These are phyloP conservation scores for Mythimna pallens DNA, from an alignment of 2,888 invertebrate species.

Conservation along the genomic window DNA sequence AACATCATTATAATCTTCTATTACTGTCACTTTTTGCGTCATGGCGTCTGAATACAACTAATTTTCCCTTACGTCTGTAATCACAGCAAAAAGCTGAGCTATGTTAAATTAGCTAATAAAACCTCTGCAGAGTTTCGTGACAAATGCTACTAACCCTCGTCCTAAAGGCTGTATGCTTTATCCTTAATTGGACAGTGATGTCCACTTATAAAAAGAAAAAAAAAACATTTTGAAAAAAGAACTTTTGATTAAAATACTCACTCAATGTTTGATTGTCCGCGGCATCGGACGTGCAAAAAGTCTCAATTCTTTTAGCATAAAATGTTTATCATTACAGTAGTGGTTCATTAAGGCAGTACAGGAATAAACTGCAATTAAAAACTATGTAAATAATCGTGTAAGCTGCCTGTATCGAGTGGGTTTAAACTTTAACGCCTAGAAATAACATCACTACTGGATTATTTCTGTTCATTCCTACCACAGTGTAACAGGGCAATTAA, in stretches of 20 bases:
- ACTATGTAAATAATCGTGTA: conserved; percentile 36
- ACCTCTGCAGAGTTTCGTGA: conserved; percentile 69
- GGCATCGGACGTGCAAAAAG: conserved; percentile 18
- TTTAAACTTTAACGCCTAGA: conserved; percentile 23
- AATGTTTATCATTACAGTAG: conserved; percentile 35
- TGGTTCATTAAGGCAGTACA: conserved; percentile 28
- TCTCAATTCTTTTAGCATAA: conserved; percentile 21
- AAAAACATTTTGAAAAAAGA: conserved; percentile 9
- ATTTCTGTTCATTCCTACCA: conserved; percentile 25
- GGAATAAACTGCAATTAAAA: conserved; percentile 46
- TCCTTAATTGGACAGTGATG: conserved; percentile 77
- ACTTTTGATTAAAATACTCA: conserved; percentile 45
- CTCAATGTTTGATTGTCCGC: conserved; percentile 23
- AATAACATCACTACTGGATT: conserved; percentile 9
- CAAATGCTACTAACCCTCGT: conserved; percentile 73
- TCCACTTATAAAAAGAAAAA: conserved; percentile 60
- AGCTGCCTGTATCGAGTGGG: conserved; percentile 15
- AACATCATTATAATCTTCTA: conserved; percentile 27
- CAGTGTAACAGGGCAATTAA: conserved; percentile 44
- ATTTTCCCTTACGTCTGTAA: conserved; percentile 53
- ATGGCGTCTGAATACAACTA: conserved; percentile 38
- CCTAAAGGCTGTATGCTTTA: conserved; percentile 73
- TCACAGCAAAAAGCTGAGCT: conserved; percentile 60
- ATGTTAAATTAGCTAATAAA: conserved; percentile 72
- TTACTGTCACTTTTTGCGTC: conserved; percentile 20